Evolutionary conservation across 2,797 vertebrate genomes (phyloP).

Genomic region (Hoplostethus mediterraneus): DNA sequence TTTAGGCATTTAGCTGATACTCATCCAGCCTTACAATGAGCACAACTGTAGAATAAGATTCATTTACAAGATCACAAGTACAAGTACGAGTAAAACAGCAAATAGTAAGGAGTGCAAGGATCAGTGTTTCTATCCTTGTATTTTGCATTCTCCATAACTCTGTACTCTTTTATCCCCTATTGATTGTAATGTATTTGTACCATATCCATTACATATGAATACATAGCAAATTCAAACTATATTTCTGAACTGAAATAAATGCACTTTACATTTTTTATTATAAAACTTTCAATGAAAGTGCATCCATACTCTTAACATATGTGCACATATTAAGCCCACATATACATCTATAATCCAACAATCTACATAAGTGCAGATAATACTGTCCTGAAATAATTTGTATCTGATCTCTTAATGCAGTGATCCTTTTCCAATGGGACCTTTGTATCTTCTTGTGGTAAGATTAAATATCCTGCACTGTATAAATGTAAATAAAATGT

Average conservation of each 20-base stretch:
- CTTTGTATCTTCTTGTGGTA: neutral
- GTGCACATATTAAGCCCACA: neutral
- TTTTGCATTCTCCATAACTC: neutral
- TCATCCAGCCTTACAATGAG: neutral
- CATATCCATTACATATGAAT: constrained; percentile 11
- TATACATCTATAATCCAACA: constrained; percentile 18
- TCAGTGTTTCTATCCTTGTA: constrained; percentile 3
- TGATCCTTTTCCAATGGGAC: neutral
- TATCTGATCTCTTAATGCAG: constrained; percentile 14
- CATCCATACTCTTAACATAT: neutral
- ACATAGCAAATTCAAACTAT: constrained; percentile 9
- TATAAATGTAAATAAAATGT: neutral
- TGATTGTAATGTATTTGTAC: constrained; percentile 13
- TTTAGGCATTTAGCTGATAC: constrained; percentile 4
- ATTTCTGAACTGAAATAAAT: neutral
- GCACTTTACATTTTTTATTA: neutral
- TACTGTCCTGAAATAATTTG: neutral
- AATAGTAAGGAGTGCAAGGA: too few relatives aligned
- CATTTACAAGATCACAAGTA: neutral
- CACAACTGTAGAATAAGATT: constrained; percentile 1
- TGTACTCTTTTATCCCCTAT: neutral
- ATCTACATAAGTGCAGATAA: neutral
- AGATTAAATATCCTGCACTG: neutral
- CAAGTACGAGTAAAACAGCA: too few relatives aligned
- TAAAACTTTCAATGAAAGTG: constrained; percentile 1